Evolutionary conservation across 2,797 vertebrate species (phyloP).

Genomic region (Paratrypauchen microcephalus): DNA sequence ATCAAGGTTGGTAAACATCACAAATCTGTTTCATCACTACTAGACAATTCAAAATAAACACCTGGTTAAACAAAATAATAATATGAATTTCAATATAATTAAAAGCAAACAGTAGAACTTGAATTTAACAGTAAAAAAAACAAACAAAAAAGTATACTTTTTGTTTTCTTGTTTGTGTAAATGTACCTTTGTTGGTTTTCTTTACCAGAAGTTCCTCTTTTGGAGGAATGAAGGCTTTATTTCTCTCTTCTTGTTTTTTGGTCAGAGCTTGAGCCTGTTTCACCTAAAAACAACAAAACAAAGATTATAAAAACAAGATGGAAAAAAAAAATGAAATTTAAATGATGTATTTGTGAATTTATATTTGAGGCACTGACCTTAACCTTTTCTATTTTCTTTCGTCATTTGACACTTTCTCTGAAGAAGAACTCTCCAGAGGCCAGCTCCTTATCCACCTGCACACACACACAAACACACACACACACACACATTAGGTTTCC

Average conservation of each 20-base stretch:
- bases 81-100: too few relatives aligned
- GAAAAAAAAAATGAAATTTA: too few relatives aligned
- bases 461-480: not conserved
- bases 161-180: too few relatives aligned
- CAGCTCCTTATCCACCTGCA: constrained; percentile 90
- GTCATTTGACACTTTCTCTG: constrained; percentile 87
- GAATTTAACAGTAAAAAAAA: too few relatives aligned
- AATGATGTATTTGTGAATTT: not conserved
- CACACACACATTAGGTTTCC: too few relatives aligned
- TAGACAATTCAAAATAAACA: too few relatives aligned
- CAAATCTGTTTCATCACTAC: too few relatives aligned
- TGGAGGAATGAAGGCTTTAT: constrained; percentile 93
- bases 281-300: constrained; percentile 55
- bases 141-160: too few relatives aligned
- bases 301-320: too few relatives aligned
- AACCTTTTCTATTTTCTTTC: constrained; percentile 86
- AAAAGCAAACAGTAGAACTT: too few relatives aligned
- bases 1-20: too few relatives aligned
- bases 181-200: constrained; percentile 81
- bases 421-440: constrained; percentile 95
- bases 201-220: constrained; percentile 87
- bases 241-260: constrained; percentile 89
- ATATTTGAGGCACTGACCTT: constrained; percentile 77
- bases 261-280: constrained; percentile 87
- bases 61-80: too few relatives aligned